Conservation (phyloP, 2,797 vertebrate genomes). For the Triplophysa bombifrons region DNA sequence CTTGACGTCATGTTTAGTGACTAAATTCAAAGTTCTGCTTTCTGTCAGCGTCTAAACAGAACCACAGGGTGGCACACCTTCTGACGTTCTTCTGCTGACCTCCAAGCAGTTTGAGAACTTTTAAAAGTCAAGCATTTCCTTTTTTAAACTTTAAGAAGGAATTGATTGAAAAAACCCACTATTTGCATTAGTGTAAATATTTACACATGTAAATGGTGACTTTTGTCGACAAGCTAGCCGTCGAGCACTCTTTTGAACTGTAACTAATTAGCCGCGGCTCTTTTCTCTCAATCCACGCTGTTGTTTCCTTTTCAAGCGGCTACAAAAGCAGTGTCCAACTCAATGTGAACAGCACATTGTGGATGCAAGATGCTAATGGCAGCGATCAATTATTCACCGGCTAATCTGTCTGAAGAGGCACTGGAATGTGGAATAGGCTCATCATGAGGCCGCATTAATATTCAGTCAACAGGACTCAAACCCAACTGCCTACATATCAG, state of each 20-base stretch:
- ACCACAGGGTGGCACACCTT: conserved; percentile 1
- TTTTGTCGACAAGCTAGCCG: conserved; percentile 7
- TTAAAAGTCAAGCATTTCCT: neutral
- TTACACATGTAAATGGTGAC: conserved; percentile 20
- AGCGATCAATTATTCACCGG: conserved; percentile 73
- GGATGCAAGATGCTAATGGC: conserved; percentile 63
- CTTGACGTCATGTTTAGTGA: conserved; percentile 41
- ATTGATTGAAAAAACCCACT: neutral
- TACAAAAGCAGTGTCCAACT: conserved; percentile 53
- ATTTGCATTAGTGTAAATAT: conserved; percentile 26
- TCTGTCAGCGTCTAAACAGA: conserved; percentile 20
- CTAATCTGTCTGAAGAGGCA: conserved; percentile 66
- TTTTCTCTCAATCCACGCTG: conserved; percentile 26
- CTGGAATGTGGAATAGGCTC: conserved; percentile 54
- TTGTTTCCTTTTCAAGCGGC: conserved; percentile 51
- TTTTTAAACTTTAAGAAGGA: too few species aligned
- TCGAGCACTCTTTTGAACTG: conserved; percentile 31
- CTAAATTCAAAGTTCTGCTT: conserved; percentile 21
- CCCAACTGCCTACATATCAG: conserved; percentile 40
- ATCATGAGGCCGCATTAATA: conserved; percentile 53
- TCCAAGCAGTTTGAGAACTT: neutral
- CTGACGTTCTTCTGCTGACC: neutral
- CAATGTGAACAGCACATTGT: conserved; percentile 42
- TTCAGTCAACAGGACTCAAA: conserved; percentile 55
- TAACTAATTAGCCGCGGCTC: conserved; percentile 40